These are phyloP conservation scores for Pelochelys cantorii DNA, from an alignment of 2,797 vertebrate species.

Conservation along the genomic window DNA sequence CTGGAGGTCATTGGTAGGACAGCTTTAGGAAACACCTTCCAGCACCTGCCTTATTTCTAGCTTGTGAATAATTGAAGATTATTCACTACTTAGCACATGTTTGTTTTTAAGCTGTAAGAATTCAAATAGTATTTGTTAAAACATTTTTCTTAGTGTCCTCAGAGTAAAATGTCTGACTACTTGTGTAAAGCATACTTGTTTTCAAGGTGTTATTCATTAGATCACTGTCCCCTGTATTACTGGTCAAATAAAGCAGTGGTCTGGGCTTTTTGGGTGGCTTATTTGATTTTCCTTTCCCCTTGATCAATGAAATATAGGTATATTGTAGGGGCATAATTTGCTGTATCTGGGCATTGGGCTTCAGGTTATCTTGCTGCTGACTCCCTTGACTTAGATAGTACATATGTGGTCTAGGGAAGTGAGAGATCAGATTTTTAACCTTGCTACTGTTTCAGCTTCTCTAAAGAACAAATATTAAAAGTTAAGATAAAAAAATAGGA, in stretches of 20 bases:
- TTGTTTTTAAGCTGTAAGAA: neutral
- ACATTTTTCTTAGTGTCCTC: neutral
- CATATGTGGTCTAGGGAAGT: neutral
- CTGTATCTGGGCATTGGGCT: neutral
- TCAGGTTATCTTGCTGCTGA: neutral
- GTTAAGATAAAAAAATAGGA: neutral
- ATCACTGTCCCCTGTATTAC: neutral
- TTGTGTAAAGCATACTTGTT: rapidly evolving
- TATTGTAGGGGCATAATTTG: neutral
- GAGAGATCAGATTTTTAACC: neutral
- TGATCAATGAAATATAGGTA: neutral
- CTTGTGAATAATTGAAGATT: constrained; percentile 17
- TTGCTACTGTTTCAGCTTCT: neutral
- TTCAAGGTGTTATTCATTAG: neutral
- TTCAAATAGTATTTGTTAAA: neutral
- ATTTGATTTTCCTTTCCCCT: neutral
- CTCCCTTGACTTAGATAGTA: neutral
- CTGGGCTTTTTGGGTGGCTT: neutral
- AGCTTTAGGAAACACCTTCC: constrained; percentile 11
- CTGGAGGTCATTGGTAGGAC: constrained; percentile 61
- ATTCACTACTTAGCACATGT: neutral
- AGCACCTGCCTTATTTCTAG: neutral
- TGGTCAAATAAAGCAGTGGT: neutral
- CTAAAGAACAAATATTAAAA: neutral
- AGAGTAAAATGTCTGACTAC: neutral